Base-by-base conservation (phyloP, 2,888 invertebrate species). In the Melieria omissa region DNA sequence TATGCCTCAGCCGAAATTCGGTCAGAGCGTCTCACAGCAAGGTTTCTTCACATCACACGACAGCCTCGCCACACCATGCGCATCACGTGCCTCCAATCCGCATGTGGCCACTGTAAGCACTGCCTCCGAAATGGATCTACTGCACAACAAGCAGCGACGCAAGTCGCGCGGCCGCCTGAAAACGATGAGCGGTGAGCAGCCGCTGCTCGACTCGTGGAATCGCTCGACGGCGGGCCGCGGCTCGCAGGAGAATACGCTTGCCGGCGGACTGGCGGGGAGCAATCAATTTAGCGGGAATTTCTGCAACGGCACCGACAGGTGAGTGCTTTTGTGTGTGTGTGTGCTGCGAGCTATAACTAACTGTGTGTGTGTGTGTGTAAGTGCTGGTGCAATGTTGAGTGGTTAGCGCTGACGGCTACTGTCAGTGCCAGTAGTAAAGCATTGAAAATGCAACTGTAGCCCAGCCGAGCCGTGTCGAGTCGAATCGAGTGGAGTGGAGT, bases 41-140 rank as follows among this genome's bases (percentile, higher is more conserved):
- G 90, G 90, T 84, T 92, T 91, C 88, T 91, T 92, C 84, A 90
- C 91, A 80, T 93, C 93, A 80, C 90, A 93, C 80, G 93, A 93
- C 85, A 93, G 94, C 82, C 89, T 93, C 85, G 90, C 92, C 80
- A 90, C 91, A 78, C 91, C 91, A 81, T 91, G 91, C 86, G 89
- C 90, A 76, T 92, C 92, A 86, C 89, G 91, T 80, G 90, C 86
- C 79, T 86, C 85, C 78, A 88, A 80, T 86, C 84, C 86, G 75
- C 89, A 79, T 85, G 89, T 90, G 78, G 89, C 89, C 81, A 84
- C 82, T 79, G 83, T 82, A 83, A 89, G 89, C 79, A 89, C 90
- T 77, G 91, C 91, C 81, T 93, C 92, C 84, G 93, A 93, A 88
- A 89, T 93, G 87, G 93, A 93, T 87, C 89, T 94, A 80, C 74